Base-by-base conservation (phyloP, 2,113 vertebrate species). In the Bujurquina vittata region DNA sequence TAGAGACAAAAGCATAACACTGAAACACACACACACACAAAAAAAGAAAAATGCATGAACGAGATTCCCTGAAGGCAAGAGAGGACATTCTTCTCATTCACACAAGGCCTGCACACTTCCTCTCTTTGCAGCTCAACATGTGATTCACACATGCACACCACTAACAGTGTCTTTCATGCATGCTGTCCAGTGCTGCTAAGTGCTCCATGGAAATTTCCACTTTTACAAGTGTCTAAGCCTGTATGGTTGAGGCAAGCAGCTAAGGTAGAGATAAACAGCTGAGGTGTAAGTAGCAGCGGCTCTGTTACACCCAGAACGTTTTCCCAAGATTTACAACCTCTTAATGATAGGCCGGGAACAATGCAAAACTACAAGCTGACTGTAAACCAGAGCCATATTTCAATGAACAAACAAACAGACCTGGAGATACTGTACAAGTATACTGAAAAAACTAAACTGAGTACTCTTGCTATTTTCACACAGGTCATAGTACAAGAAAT, bases 71-170 rank as follows among this genome's bases (percentile, higher is more conserved):
- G 26, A 88, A 89, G 88, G 86, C 85, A 84, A 85, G 54, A 91
- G 73, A 87, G 80, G 82, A 85, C 92, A 91, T 92, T 93, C 89
- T 94, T 93, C 79, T 92, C 92, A 88, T 89, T 90, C 87, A 91
- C 75, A 92, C 83, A 86, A 89, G 84, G 86, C 73, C 90, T 83
- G 84, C 84, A 91, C 87, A 91, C 89, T 92, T 89, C 86, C 77
- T 88, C 52, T 84, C 29, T 83, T 88, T 77, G 73, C 84, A 87
- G 90, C 80, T 82, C 69, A 91, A 93, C 91, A 93, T 95, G 92
- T 90, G 92, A 94, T 90, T 89, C 88, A 90, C 90, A 87, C 86
- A 92, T 91, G 85, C 84, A 86, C 84, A 83, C 49, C 74, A 82
- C 81, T 79, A 23, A 81, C 65, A 87, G 75, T 69, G 46, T 88